Conservation (phyloP, 2,888 invertebrate genomes). For the Dorcus hopei region DNA sequence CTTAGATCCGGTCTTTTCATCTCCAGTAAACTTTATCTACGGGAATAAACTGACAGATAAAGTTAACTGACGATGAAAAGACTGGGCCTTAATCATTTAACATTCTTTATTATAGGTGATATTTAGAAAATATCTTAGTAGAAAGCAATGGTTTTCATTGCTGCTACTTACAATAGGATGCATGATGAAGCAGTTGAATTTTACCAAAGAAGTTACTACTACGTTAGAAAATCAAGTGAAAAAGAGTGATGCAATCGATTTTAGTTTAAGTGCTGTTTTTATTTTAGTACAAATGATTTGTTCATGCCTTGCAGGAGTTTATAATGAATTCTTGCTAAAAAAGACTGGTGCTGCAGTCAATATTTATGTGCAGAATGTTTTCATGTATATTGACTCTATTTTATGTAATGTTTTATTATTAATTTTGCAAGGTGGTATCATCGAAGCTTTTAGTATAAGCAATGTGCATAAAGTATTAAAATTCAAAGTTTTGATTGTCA, state of each 20-base stretch:
- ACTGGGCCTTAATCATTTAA: constrained; percentile 6
- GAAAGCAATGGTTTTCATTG: constrained; percentile 87
- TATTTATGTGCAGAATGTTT: constrained; percentile 90
- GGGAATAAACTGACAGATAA: no score
- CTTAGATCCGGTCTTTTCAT: no score
- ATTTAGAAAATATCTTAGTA: constrained; percentile 77
- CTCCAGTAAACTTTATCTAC: no score
- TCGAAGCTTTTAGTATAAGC: constrained; percentile 57
- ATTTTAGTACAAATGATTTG: constrained; percentile 79
- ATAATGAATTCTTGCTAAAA: constrained; percentile 91
- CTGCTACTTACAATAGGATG: constrained; percentile 83
- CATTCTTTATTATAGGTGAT: constrained; percentile 63
- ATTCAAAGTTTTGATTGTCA: constrained; percentile 73
- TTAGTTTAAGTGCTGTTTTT: constrained; percentile 61
- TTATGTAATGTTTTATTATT: constrained; percentile 81
- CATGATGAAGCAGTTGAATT: constrained; percentile 81
- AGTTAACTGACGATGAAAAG: no score
- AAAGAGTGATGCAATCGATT: constrained; percentile 46
- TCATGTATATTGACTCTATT: constrained; percentile 93
- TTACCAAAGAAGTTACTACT: constrained; percentile 30
- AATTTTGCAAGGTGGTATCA: constrained; percentile 62
- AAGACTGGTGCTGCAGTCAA: constrained; percentile 79
- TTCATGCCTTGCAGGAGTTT: constrained; percentile 93
- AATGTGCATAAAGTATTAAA: constrained; percentile 59
- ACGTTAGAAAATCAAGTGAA: constrained; percentile 36